Evolutionary conservation across 2,888 invertebrate species (phyloP), one percentile per base, ranked within the genome.

Genomic region (Ctenicera cuprea): DNA sequence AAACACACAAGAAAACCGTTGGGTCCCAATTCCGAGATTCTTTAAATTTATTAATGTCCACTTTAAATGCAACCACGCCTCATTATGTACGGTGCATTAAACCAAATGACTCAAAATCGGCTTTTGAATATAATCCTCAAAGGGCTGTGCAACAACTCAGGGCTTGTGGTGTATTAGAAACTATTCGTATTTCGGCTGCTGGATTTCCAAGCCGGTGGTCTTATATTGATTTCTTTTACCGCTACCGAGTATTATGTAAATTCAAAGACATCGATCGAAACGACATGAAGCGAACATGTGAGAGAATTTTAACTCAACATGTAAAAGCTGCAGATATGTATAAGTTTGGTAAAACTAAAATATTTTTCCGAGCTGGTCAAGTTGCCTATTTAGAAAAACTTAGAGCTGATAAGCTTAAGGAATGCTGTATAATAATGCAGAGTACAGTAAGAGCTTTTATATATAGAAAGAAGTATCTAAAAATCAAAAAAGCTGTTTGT

Each of bases 11-110:
- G 70, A 91, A 92, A 80, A 91, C 92, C 0, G 95, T 96, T 0
- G 96, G 96, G 0, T 93, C 94, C 0, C 95, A 98, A 89, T 99
- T 99, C 88, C 91, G 98, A 2, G 96, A 96, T 75, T 98, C 98
- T 0, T 89, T 99, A 68, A 94, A 94, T n/a, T 93, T 95, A 76
- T 88, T 99, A 41, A 99, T 98, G 95, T 87, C 91, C 0, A 98
- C 98, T 0, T 88, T 99, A 68, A 98, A 97, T 80, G 93, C 96
- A 3, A 99, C 99, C 1, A 97, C 97, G 0, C 99, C 99, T 0
- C 99, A 99, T 88, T 99, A 99, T 87, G 97, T 99, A 64, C 92
- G 99, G 20, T 99, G 99, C 86, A 98, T 99, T 84, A 99, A 99
- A 86, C 97, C 97, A 0, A 97, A 97, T 83, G 97, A 97, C 83